These are phyloP conservation scores for Tenthredo mesomela DNA, from an alignment of 2,888 invertebrate species.

Conservation along the genomic window DNA sequence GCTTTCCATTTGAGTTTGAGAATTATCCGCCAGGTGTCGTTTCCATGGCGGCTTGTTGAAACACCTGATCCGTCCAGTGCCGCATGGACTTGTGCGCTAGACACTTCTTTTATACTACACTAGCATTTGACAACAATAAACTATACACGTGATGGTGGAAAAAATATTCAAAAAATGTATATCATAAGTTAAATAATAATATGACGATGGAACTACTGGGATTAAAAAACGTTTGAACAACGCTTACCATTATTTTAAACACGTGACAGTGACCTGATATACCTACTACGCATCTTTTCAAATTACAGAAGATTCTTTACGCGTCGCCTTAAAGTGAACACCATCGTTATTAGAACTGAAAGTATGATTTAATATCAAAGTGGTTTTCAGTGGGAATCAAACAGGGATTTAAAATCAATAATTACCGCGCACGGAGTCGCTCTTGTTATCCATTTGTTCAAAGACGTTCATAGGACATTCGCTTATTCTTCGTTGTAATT, in stretches of 20 bases:
- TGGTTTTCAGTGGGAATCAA: neutral
- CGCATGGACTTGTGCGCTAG: slow-evolving; percentile 74
- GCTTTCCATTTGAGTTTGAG: slow-evolving; percentile 41
- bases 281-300: neutral
- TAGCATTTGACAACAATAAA: slow-evolving; percentile 8
- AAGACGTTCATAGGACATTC: neutral
- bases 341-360: neutral
- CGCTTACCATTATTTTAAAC: neutral
- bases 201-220: neutral
- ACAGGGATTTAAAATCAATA: neutral
- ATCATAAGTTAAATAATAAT: neutral
- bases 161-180: neutral
- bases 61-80: slow-evolving; percentile 74
- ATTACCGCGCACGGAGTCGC: neutral
- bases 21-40: slow-evolving; percentile 53
- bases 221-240: neutral
- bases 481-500: neutral
- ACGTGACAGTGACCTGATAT: slow-evolving; percentile 29
- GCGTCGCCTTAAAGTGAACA: neutral
- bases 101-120: slow-evolving; percentile 66
- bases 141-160: neutral
- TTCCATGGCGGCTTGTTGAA: slow-evolving; percentile 68
- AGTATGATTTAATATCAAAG: slow-evolving; percentile 3
- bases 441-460: neutral
- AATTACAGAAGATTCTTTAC: neutral